Conservation (phyloP, 2,797 vertebrate species). For the Capromys pilorides region DNA sequence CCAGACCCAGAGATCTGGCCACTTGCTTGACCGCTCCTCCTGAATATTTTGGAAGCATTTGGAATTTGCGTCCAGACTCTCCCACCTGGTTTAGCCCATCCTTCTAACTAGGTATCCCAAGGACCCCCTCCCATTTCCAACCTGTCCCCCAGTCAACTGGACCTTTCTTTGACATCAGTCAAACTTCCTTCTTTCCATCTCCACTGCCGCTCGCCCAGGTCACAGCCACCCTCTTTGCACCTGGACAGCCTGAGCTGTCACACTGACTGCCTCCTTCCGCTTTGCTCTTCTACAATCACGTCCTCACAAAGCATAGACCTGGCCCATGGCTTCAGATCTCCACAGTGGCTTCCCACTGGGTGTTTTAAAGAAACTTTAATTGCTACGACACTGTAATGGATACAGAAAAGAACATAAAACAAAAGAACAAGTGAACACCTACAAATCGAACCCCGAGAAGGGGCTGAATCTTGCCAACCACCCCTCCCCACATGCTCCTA, state of each 20-base stretch:
- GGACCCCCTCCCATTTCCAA: neutral
- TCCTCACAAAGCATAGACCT: neutral
- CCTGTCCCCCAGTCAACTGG: neutral
- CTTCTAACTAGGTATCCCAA: neutral
- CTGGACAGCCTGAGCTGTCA: neutral
- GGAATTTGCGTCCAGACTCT: neutral
- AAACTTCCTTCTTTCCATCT: neutral
- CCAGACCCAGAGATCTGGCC: slow-evolving; percentile 37
- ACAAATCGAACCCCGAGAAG: slow-evolving; percentile 6
- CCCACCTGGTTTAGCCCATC: neutral
- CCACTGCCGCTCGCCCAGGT: neutral
- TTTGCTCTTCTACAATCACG: neutral
- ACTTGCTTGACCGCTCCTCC: neutral
- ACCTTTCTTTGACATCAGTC: neutral
- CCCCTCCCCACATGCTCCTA: neutral
- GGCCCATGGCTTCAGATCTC: neutral
- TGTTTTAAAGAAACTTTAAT: neutral
- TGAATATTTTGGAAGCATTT: slow-evolving; percentile 8
- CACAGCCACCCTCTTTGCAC: neutral
- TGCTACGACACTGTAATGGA: neutral
- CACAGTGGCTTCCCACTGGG: neutral
- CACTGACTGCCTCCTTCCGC: neutral
- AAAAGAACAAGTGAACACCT: neutral
- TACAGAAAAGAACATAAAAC: slow-evolving; percentile 29
- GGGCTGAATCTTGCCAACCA: neutral